phyloP scores from a whole-genome alignment of 2,888 invertebrate genomes.

The Nemapogon koenigi region DNA sequence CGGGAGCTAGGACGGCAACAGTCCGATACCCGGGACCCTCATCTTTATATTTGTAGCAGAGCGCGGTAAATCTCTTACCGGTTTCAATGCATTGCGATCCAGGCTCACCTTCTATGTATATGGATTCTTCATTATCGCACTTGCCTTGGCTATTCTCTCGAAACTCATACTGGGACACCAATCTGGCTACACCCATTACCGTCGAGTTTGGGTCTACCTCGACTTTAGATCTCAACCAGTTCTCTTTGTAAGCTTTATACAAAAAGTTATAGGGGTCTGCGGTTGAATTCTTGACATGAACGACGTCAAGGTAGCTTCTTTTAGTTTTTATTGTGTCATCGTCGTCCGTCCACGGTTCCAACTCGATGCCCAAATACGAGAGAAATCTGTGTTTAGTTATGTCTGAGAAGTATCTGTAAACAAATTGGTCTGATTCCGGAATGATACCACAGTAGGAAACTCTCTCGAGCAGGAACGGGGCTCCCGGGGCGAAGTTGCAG shows the following conservation, averaged over 20 bases:
- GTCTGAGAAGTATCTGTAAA: background rate
- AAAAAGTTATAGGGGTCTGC: too few species aligned
- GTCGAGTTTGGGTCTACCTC: conserved; percentile 28
- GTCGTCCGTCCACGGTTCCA: too few species aligned
- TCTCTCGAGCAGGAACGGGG: conserved; percentile 33
- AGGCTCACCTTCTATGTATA: conserved; percentile 34
- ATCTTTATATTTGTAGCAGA: conserved; percentile 45
- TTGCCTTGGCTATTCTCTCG: conserved; percentile 27
- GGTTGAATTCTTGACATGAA: too few species aligned
- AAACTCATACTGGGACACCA: conserved; percentile 40
- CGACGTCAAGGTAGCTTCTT: too few species aligned
- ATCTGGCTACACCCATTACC: conserved; percentile 28
- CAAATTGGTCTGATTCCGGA: conserved; percentile 18
- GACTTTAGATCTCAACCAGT: conserved; percentile 23
- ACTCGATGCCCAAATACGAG: too few species aligned
- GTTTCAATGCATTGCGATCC: conserved; percentile 36
- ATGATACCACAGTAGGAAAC: conserved; percentile 43
- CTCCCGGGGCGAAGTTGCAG: conserved; percentile 49
- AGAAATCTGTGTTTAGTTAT: background rate
- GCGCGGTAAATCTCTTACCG: conserved; percentile 31
- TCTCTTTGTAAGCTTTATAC: conserved; percentile 27
- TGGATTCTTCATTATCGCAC: conserved; percentile 36
- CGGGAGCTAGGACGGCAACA: conserved; percentile 42
- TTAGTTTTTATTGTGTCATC: too few species aligned
- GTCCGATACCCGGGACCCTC: conserved; percentile 42